These are phyloP conservation scores for Toxotes chatareus DNA, from an alignment of 2,113 vertebrate genomes.

Conservation along the genomic window DNA sequence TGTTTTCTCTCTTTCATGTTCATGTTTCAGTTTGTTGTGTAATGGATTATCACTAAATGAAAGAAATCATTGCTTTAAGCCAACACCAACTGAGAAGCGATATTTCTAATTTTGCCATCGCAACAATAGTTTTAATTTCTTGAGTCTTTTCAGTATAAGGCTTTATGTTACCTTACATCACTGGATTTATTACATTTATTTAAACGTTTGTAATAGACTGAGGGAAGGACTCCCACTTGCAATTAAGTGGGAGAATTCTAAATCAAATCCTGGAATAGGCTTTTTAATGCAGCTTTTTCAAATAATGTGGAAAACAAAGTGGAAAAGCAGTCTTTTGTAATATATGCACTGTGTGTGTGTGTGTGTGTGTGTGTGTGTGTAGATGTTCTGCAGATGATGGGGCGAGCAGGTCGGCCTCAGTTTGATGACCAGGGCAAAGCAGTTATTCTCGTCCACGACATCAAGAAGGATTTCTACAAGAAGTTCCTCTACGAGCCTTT, in stretches of 20 bases:
- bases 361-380: slow-evolving; percentile 36
- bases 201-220: no score
- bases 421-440: slow-evolving; percentile 99
- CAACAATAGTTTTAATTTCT: not conserved
- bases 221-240: no score
- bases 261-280: no score
- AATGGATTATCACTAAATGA: not conserved
- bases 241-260: no score
- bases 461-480: slow-evolving; percentile 99
- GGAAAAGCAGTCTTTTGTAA: no score
- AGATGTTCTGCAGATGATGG: slow-evolving; percentile 99
- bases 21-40: not conserved
- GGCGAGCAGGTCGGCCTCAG: slow-evolving; percentile 95
- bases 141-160: not conserved
- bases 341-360: not conserved
- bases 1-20: not conserved
- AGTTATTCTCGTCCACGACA: slow-evolving; percentile 97
- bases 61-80: no score
- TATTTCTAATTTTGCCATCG: not conserved
- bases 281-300: no score
- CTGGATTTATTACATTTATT: not conserved
- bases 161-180: not conserved
- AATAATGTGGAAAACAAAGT: no score
- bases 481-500: slow-evolving; percentile 99
- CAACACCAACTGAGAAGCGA: not conserved